A percentile compares a stretch with the other conserved stretches of the same genome.
Conservation (phyloP, 2,888 invertebrate genomes). For the Sycophila texana region DNA sequence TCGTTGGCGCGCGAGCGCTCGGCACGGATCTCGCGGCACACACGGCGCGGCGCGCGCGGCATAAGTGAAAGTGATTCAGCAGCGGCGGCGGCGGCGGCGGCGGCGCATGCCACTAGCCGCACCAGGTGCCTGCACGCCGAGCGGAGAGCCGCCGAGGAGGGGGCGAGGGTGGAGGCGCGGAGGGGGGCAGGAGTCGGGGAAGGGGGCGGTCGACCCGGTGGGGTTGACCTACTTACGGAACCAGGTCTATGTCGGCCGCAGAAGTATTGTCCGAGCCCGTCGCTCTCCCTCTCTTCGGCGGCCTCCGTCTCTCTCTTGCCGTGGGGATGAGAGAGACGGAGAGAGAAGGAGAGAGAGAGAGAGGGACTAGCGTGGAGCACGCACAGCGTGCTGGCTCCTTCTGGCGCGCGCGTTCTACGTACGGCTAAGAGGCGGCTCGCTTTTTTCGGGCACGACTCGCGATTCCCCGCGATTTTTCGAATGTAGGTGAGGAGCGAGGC, state of each 20-base stretch:
- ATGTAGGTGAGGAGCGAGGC: slow-evolving; percentile 8
- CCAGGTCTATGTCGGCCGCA: slow-evolving; percentile 89
- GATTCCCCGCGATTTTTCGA: too few species aligned
- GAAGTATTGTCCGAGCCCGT: slow-evolving; percentile 71
- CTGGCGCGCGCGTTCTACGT: too few species aligned
- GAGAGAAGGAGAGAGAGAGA: background rate
- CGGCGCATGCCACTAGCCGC: slow-evolving; percentile 50
- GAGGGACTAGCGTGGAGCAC: background rate
- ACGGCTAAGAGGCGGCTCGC: background rate
- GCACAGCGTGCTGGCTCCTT: too few species aligned
- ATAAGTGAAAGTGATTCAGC: slow-evolving; percentile 55
- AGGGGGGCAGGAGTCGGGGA: slow-evolving; percentile 15
- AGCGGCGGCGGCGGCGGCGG: slow-evolving; percentile 1
- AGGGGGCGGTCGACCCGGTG: slow-evolving; percentile 59
- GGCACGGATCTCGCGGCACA: slow-evolving; percentile 5
- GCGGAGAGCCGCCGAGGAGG: slow-evolving; percentile 6
- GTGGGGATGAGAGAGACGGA: background rate
- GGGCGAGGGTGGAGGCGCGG: slow-evolving; percentile 29
- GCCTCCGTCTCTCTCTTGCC: background rate
- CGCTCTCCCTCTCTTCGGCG: slow-evolving; percentile 49
- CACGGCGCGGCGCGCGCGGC: slow-evolving; percentile 47
- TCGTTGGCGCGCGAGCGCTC: slow-evolving; percentile 50
- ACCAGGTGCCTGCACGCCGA: slow-evolving; percentile 47
- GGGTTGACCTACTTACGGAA: slow-evolving; percentile 93
- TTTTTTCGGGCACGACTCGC: background rate